A percentile compares a stretch with the other conserved stretches of the same genome.
Conservation (phyloP, 2,113 vertebrate species). For the Lampris megalopsis region DNA sequence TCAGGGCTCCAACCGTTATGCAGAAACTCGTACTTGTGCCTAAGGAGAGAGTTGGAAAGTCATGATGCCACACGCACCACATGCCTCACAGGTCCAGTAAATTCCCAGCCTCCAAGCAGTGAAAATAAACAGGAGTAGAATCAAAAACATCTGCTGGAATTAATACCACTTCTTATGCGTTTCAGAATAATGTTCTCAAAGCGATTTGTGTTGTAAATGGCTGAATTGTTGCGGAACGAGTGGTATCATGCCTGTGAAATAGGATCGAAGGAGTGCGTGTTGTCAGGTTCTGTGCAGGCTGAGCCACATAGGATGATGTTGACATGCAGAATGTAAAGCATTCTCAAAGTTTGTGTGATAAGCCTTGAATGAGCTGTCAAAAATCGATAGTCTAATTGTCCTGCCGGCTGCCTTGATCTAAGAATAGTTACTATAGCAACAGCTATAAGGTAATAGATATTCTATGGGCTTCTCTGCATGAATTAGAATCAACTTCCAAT, state of each 20-base stretch:
- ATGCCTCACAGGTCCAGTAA: neutral
- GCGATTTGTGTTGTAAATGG: constrained; percentile 14
- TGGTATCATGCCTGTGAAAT: constrained; percentile 36
- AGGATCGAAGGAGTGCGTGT: constrained; percentile 29
- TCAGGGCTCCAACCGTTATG: constrained; percentile 85
- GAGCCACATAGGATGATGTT: neutral
- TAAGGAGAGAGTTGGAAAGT: constrained; percentile 48
- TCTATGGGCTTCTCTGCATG: neutral
- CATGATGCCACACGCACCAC: neutral
- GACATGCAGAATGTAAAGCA: constrained; percentile 13
- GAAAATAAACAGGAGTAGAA: too few species aligned
- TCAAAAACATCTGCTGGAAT: too few species aligned
- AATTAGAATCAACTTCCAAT: neutral
- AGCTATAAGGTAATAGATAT: constrained; percentile 20
- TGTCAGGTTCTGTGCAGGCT: constrained; percentile 29
- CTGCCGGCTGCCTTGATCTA: constrained; percentile 39
- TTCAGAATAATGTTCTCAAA: constrained; percentile 6
- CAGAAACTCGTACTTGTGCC: constrained; percentile 92
- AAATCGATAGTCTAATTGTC: constrained; percentile 42
- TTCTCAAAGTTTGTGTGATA: constrained; percentile 23
- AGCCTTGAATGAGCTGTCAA: constrained; percentile 22
- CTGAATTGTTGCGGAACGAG: constrained; percentile 21
- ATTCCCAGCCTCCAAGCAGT: neutral
- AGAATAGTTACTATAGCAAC: constrained; percentile 68
- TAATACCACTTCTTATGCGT: constrained; percentile 4